phyloP scores from a whole-genome alignment of 2,113 vertebrate species.

The Butastur rufipennis region DNA sequence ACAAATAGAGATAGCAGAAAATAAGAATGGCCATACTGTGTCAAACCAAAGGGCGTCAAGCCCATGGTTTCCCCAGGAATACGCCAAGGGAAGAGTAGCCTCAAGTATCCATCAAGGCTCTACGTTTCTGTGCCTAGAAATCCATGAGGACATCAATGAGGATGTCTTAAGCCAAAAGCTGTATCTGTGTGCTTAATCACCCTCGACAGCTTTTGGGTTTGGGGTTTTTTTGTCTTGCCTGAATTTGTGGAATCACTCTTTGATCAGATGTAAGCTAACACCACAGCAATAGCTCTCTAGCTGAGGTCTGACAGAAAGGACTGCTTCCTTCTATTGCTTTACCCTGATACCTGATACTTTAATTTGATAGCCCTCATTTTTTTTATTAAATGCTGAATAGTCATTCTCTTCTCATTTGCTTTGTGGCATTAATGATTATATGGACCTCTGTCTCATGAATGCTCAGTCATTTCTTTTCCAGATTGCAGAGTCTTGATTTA shows the following conservation, averaged over 20 bases:
- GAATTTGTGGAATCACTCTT: background rate
- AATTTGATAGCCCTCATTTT: background rate
- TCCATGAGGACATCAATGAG: background rate
- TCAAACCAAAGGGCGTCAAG: background rate
- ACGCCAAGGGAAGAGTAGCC: background rate
- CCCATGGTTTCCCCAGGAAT: background rate
- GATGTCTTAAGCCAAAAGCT: background rate
- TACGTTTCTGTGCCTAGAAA: background rate
- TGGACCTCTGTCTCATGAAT: background rate
- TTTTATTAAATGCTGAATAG: background rate
- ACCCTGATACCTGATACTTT: background rate
- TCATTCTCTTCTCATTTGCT: background rate
- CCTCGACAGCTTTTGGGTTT: background rate
- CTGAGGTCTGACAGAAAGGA: background rate
- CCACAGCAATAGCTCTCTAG: background rate
- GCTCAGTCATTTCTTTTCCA: background rate
- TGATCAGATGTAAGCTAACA: background rate
- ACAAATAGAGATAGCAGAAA: background rate
- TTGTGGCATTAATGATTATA: background rate
- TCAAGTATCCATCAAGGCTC: background rate
- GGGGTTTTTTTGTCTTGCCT: background rate
- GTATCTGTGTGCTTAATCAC: background rate
- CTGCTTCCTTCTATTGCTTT: background rate
- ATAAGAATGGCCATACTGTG: background rate
- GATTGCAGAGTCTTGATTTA: background rate